Conservation (phyloP, 2,113 vertebrate species). For the Nothobranchius furzeri region DNA sequence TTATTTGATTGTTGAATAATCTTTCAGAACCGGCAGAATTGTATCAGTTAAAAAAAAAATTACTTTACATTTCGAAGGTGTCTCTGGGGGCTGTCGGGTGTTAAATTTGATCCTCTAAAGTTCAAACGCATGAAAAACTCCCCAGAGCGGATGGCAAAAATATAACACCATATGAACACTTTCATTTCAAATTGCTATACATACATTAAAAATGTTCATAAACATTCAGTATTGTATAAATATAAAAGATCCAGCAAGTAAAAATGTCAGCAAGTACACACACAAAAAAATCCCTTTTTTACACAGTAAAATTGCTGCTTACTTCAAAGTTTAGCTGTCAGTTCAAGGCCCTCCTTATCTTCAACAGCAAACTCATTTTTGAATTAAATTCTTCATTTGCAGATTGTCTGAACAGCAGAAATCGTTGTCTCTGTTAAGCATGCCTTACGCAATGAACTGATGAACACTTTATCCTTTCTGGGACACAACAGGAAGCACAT, state of each 20-base stretch:
- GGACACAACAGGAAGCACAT: constrained; percentile 49
- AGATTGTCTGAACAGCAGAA: constrained; percentile 70
- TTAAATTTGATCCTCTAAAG: constrained; percentile 29
- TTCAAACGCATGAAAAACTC: constrained; percentile 34
- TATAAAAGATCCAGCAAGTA: constrained; percentile 16
- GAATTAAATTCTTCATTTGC: constrained; percentile 55
- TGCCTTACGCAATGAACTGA: constrained; percentile 61
- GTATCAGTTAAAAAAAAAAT: constrained; percentile 47
- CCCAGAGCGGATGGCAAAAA: constrained; percentile 43
- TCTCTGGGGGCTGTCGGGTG: constrained; percentile 27
- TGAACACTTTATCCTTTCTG: constrained; percentile 39
- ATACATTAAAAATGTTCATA: constrained; percentile 19
- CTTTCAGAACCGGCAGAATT: constrained; percentile 26
- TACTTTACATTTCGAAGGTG: constrained; percentile 51
- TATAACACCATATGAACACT: constrained; percentile 47
- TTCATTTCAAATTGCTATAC: constrained; percentile 47
- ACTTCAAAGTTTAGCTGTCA: constrained; percentile 26
- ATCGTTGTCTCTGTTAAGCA: constrained; percentile 62
- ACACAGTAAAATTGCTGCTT: constrained; percentile 15
- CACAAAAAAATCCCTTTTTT: constrained; percentile 9
- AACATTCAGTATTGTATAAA: constrained; percentile 4
- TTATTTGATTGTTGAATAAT: constrained; percentile 68
- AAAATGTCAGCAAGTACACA: constrained; percentile 37
- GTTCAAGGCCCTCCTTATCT: constrained; percentile 8
- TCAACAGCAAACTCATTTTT: constrained; percentile 40